A percentile compares a stretch with the other conserved stretches of the same genome.
Conservation (phyloP, 2,888 invertebrate species). For the Nebria brevicollis region DNA sequence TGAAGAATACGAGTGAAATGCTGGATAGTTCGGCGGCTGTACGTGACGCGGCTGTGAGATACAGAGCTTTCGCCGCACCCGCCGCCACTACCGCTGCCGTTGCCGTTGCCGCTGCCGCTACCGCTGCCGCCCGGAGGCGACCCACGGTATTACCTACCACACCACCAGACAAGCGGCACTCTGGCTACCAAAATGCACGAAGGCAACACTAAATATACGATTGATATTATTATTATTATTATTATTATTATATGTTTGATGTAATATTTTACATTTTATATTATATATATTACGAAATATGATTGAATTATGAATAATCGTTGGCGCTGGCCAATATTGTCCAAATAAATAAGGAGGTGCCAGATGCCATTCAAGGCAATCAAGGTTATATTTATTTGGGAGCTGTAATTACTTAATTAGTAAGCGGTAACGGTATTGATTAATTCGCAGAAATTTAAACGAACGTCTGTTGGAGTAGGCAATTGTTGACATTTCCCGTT, state of each 20-base stretch:
- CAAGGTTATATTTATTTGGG: not conserved
- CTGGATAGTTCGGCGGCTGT: constrained; percentile 43
- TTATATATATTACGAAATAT: too few relatives aligned
- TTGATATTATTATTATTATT: too few relatives aligned
- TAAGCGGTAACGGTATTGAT: constrained; percentile 30
- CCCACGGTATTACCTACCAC: constrained; percentile 48
- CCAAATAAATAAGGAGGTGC: not conserved
- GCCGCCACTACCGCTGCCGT: constrained; percentile 1
- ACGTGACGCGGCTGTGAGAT: constrained; percentile 58
- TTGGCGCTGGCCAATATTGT: too few relatives aligned
- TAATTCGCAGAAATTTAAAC: constrained; percentile 27
- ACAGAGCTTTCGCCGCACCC: constrained; percentile 55
- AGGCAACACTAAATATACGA: not conserved
- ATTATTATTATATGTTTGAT: too few relatives aligned
- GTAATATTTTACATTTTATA: too few relatives aligned
- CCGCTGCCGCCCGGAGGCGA: constrained; percentile 51
- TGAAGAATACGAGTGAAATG: not conserved
- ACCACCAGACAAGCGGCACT: constrained; percentile 17
- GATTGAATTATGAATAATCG: too few relatives aligned
- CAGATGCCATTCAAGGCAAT: constrained; percentile 15
- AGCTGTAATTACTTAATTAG: constrained; percentile 35
- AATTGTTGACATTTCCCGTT: constrained; percentile 6
- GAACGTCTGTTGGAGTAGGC: not conserved
- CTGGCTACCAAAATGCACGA: not conserved
- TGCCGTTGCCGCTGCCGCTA: too few relatives aligned